Percentiles rank a stretch among this genome's conserved stretches.
Evolutionary conservation across 2,797 vertebrate genomes (phyloP).

Genomic region (Acanthurus leucopareius): DNA sequence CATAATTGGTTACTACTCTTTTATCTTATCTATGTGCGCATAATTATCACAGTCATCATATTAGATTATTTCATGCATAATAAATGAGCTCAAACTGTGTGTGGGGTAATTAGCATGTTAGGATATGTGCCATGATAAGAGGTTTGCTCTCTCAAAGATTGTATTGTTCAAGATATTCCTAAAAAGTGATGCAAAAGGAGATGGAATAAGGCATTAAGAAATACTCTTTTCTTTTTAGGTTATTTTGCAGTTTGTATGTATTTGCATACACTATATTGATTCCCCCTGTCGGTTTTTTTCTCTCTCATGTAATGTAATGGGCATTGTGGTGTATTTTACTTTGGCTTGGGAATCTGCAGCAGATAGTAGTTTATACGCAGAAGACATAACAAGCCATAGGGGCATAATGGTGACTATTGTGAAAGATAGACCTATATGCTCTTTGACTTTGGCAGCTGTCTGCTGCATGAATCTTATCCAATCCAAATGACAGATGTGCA

Average conservation of each 20-base stretch:
- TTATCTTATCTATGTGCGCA: constrained; percentile 85
- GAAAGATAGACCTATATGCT: constrained; percentile 27
- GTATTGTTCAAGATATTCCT: constrained; percentile 69
- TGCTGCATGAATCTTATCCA: constrained; percentile 39
- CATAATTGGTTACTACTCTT: constrained; percentile 85
- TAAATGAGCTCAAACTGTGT: constrained; percentile 85
- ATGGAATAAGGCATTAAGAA: neutral
- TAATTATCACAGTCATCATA: constrained; percentile 87
- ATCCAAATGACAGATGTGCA: constrained; percentile 65
- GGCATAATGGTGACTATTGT: constrained; percentile 59
- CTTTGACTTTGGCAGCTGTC: constrained; percentile 61
- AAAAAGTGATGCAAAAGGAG: constrained; percentile 54
- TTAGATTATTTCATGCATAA: constrained; percentile 87
- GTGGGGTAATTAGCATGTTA: constrained; percentile 84
- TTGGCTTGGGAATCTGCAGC: neutral
- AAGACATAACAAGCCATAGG: constrained; percentile 33
- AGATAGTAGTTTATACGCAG: constrained; percentile 41
- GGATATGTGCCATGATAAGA: constrained; percentile 75
- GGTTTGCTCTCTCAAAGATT: constrained; percentile 57
- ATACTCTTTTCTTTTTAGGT: neutral
- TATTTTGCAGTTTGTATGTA: constrained; percentile 6
- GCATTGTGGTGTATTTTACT: constrained; percentile 6
- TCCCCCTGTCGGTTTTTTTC: neutral
- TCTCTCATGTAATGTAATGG: neutral
- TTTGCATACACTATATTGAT: neutral